phyloP scores from a whole-genome alignment of 2,797 vertebrate species.

The Pygocentrus nattereri region DNA sequence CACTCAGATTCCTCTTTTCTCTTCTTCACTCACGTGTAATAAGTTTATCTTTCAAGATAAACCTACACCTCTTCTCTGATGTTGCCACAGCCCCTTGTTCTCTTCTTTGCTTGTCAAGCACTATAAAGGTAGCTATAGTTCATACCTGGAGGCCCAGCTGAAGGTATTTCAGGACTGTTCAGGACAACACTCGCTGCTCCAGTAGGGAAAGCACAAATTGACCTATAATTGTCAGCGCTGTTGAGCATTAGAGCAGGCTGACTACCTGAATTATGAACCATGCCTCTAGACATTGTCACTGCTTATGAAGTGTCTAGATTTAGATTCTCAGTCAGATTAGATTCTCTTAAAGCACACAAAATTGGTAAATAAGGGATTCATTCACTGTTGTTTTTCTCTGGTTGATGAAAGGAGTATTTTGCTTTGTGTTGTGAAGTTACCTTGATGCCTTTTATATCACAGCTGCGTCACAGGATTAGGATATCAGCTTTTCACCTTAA shows the following conservation, averaged over 20 bases:
- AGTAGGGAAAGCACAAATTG: conserved; percentile 36
- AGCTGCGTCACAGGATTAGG: too few relatives aligned
- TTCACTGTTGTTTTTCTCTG: conserved; percentile 13
- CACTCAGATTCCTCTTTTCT: conserved; percentile 36
- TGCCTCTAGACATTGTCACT: conserved; percentile 5
- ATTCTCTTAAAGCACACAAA: background rate
- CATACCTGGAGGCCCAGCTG: conserved; percentile 17
- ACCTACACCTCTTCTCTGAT: conserved; percentile 14
- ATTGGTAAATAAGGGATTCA: conserved; percentile 23
- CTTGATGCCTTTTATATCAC: too few relatives aligned
- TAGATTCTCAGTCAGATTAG: conserved; percentile 21
- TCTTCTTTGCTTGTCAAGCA: conserved; percentile 13
- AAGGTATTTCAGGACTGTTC: conserved; percentile 3
- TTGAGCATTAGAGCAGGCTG: conserved; percentile 45
- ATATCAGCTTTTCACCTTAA: background rate
- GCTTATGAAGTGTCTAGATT: conserved; percentile 37
- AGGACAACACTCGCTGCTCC: background rate
- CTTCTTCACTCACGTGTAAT: conserved; percentile 17
- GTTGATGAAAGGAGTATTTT: background rate
- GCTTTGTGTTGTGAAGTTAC: background rate
- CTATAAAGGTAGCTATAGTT: conserved; percentile 22
- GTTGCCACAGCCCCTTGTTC: conserved; percentile 24
- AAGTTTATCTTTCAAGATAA: conserved; percentile 42
- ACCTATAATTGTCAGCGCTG: conserved; percentile 21
- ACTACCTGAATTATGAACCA: conserved; percentile 44